Evolutionary conservation across 2,888 invertebrate genomes (phyloP), one percentile per base, ranked within the genome.

Genomic region (Melikaiella ostensackeni): DNA sequence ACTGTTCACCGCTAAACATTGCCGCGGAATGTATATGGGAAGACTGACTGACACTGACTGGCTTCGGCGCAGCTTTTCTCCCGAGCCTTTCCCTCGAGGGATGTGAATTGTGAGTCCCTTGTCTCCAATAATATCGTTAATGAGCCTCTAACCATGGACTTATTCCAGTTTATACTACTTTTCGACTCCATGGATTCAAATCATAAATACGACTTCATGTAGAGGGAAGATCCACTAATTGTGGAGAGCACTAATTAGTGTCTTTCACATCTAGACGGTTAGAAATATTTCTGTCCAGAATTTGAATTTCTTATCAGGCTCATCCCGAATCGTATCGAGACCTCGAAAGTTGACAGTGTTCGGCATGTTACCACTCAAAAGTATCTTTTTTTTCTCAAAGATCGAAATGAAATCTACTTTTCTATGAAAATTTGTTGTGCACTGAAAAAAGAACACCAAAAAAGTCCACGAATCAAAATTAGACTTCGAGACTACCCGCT

Each of bases 1-100:
- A 91, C 91, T 90, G 90, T 86, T 86, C 86, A 89, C 86, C 85
- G 86, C 87, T 84, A 86, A 87, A 87, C 86, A 85, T 86, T 85
- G 85, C 79, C 55, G n/a, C 70, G 50, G 50, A 70, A 70, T 70
- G 64, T 70, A 46, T 70, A 70, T 70, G 30, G 6, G n/a, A 30
- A 70, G 50, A n/a, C 21, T 38, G 38, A 63, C 21, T 42, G 46
- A 46, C 70, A 30, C n/a, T 38, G 64, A 64, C 21, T 42, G 66
- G 70, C 70, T 70, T 33, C 70, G 70, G 70, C 70, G 70, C 70
- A 70, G 70, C 70, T 50, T 70, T 64, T 19, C 27, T n/a, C 46
- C 46, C 13, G 50, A 70, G 70, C 50, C 70, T 50, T 50, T n/a
- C 50, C 70, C 70, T 70, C 50, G 30, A 50, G 70, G 70, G 50